Base-by-base conservation (phyloP, 1,140 invertebrate species). In the Armadillidium nasatum region DNA sequence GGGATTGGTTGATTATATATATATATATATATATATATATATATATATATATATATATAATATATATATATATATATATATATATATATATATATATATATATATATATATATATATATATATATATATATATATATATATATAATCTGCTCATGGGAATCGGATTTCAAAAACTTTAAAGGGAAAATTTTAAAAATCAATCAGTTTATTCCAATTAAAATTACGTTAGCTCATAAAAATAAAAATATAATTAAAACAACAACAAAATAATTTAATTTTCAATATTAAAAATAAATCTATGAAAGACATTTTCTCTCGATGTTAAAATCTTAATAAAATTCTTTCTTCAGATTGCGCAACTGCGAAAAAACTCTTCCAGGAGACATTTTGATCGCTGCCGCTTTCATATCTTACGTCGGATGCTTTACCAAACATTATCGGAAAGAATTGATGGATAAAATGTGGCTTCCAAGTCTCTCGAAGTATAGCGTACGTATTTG, bases 361-460 rank as follows among this genome's bases (percentile, higher is more conserved):
- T 78, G 77, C 86, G 94, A 92, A 75, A 92, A 91, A 79, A 97
- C 94, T 3, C 85, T 98, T 60, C 94, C 95, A 0, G 96, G 96
- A 44, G 96, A 98, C 85, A 91, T 97, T 21, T 86, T 98, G 13
- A 86, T 98, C 15, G 91, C 95, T 0, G 96, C 95, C 54, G 95
- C 96, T 19, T 98, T 98, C 84, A 94, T 98, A 80, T 97, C 96
- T 0, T 98, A 98, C 83, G 93, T 96, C 1, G 96, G 96, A 19
- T 96, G 94, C 83, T 98, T 98, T 82, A 97, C 94, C 0, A 97
- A 97, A 84, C 89, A 91, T 81, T 98, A 95, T 83, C 88, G 96
- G 79, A 84, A 91, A 71, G 94, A 97, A 85, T 87, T 98, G 23
- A 83, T 96, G 78, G 90, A 96, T 77, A 95, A 95, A 84, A 90